Evolutionary conservation across 2,888 invertebrate genomes (phyloP), one percentile per base, ranked within the genome.

Genomic region (Drosophila ochracea): DNA sequence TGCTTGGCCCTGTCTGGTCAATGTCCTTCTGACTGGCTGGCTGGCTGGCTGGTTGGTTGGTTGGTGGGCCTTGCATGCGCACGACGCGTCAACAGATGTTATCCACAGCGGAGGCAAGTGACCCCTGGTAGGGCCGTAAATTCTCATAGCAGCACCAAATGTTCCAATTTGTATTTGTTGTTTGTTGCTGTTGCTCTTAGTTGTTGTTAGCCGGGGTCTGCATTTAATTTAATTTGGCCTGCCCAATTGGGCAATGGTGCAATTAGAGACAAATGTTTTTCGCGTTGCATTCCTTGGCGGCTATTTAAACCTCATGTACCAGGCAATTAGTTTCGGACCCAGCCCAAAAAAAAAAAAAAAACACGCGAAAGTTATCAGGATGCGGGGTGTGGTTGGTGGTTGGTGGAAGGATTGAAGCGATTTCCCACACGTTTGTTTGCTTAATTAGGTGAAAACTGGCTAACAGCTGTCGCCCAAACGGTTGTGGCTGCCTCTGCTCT

Each of bases 81-180:
- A 88, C 91, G 87, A 91, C 84, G 88, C 91, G 91, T 87, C 89
- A 85, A 78, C 87, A 88, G 87, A 88, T 88, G 91, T 87, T 91
- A 88, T 88, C 87, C 81, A 83, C 76, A 76, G 66, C 73, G 47
- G 47, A 79, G 76, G 82, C 86, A 80, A 81, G 86, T 89, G 91
- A 86, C 86, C 86, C 88, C 86, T n/a, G 73, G 77, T 83, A 79
- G 90, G 91, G 87, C 85, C 85, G 90, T 90, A 89, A 90, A 86
- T 86, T 90, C 91, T 87, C 86, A 90, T 88, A 86, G 89, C 70
- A 25, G 47, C 70, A 80, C 82, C 90, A 90, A 83, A 84, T 90
- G 91, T 91, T 91, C 91, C 89, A 89, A 89, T 89, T 89, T 91
- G 89, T 91, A 91, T 89, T 87, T 90, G 89, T 82, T 90, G 86